These are phyloP conservation scores for Cynoglossus semilaevis DNA, from an alignment of 2,113 vertebrate species.

Conservation along the genomic window DNA sequence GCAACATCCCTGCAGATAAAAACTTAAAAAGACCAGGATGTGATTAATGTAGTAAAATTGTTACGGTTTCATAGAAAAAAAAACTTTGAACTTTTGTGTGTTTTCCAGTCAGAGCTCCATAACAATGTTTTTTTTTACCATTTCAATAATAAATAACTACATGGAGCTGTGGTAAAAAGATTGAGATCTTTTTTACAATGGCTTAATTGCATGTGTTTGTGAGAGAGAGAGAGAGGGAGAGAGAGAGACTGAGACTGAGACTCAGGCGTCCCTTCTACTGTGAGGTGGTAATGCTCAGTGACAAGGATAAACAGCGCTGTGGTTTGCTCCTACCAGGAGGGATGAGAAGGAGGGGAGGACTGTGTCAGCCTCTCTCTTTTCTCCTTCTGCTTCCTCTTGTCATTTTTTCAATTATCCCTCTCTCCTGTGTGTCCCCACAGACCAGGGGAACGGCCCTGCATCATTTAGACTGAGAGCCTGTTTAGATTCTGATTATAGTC, in stretches of 20 bases:
- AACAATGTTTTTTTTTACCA: no score
- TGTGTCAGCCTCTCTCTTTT: conserved; percentile 52
- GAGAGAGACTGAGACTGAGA: conserved; percentile 34
- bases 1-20: no score
- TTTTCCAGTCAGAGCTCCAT: no score
- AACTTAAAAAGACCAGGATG: no score
- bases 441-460: conserved; percentile 61
- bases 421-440: conserved; percentile 61
- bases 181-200: no score
- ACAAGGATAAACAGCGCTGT: conserved; percentile 80
- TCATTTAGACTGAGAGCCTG: conserved; percentile 77
- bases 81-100: no score
- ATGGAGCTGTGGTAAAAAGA: no score
- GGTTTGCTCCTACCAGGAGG: conserved; percentile 63
- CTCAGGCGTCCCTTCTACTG: conserved; percentile 46
- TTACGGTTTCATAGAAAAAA: no score
- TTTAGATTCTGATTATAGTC: conserved; percentile 78
- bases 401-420: conserved; percentile 82
- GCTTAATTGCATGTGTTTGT: conserved; percentile 10
- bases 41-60: no score
- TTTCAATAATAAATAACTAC: no score
- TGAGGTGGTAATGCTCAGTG: conserved; percentile 77
- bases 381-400: conserved; percentile 70
- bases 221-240: conserved; percentile 36
- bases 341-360: conserved; percentile 38